These are phyloP conservation scores for Cassiopea andromeda DNA, from an alignment of 30 jellyfish, hydroid and myxozoan genomes.

Conservation along the genomic window DNA sequence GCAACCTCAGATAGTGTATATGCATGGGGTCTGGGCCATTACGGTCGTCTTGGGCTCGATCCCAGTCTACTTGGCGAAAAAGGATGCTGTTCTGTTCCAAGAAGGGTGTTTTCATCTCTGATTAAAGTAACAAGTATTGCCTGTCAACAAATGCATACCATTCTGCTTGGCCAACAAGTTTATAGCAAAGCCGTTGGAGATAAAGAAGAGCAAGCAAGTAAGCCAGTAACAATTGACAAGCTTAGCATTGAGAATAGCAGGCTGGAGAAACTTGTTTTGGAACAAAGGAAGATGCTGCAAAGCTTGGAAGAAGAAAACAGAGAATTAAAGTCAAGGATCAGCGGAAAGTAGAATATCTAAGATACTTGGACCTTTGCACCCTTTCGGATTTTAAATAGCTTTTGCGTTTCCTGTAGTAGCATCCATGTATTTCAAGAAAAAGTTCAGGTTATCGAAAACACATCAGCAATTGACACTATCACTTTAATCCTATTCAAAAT, in stretches of 20 bases:
- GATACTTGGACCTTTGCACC: too few relatives aligned
- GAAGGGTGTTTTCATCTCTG: slow-evolving; percentile 84
- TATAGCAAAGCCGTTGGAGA: slow-evolving; percentile 30
- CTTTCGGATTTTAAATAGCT: too few relatives aligned
- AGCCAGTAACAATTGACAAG: slow-evolving; percentile 30
- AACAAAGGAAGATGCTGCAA: slow-evolving; percentile 48
- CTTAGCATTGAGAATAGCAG: slow-evolving; percentile 66
- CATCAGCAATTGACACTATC: too few relatives aligned
- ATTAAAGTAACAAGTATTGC: slow-evolving; percentile 86
- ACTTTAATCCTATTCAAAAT: too few relatives aligned
- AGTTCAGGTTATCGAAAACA: too few relatives aligned
- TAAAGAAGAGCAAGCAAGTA: slow-evolving; percentile 25
- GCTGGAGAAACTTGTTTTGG: slow-evolving; percentile 32
- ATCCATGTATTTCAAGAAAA: too few relatives aligned
- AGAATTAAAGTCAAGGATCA: slow-evolving; percentile 21
- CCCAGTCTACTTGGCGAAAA: slow-evolving; percentile 81
- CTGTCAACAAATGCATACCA: slow-evolving; percentile 81
- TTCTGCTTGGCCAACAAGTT: slow-evolving; percentile 78
- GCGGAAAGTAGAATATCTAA: not conserved
- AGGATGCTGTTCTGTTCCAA: slow-evolving; percentile 74
- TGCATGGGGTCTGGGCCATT: slow-evolving; percentile 92
- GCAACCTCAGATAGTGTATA: slow-evolving; percentile 82
- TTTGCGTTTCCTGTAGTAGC: too few relatives aligned
- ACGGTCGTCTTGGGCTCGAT: slow-evolving; percentile 90
- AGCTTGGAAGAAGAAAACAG: slow-evolving; percentile 61